Evolutionary conservation across 92 coral and sea anemone species (phyloP).

Genomic region (Epizoanthus ramosus): DNA sequence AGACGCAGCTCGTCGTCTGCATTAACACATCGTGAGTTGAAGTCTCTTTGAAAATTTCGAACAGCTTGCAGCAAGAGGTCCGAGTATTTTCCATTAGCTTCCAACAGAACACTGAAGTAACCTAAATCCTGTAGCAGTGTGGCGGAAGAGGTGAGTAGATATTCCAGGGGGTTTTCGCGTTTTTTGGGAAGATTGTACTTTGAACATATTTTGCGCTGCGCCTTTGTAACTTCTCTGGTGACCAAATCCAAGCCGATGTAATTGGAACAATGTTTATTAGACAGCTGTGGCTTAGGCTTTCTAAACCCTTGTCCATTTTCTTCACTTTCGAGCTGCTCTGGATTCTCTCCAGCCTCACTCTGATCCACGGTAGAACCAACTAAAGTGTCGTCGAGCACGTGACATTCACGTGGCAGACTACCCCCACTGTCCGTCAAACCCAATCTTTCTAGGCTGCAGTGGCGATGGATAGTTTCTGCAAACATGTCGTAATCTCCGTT

Average conservation of each 20-base stretch:
- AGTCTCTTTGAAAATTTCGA: conserved; percentile 67
- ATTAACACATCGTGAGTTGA: conserved; percentile 43
- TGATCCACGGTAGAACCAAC: background rate
- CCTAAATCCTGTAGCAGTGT: conserved; percentile 52
- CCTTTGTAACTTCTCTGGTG: conserved; percentile 10
- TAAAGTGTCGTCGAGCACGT: background rate
- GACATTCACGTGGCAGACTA: conserved; percentile 28
- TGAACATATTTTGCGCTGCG: conserved; percentile 8
- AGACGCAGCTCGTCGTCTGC: conserved; percentile 11
- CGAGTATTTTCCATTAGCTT: conserved; percentile 50
- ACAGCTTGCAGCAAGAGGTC: conserved; percentile 66
- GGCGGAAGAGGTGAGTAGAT: conserved; percentile 39
- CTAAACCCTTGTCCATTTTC: background rate
- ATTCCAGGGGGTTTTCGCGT: conserved; percentile 29
- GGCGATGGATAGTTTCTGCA: conserved; percentile 53
- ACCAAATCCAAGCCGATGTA: conserved; percentile 12
- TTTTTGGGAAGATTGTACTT: conserved; percentile 33
- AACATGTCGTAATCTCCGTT: conserved; percentile 66
- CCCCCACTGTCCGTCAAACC: conserved; percentile 21
- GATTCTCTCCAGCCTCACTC: conserved; percentile 8
- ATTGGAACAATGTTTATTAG: background rate
- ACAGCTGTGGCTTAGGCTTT: background rate
- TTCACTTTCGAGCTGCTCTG: background rate
- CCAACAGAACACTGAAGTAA: conserved; percentile 62
- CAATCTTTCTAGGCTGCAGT: conserved; percentile 71